These are phyloP conservation scores for Phyllostomus discolor DNA, from an alignment of 2,113 vertebrate genomes.

Conservation along the genomic window DNA sequence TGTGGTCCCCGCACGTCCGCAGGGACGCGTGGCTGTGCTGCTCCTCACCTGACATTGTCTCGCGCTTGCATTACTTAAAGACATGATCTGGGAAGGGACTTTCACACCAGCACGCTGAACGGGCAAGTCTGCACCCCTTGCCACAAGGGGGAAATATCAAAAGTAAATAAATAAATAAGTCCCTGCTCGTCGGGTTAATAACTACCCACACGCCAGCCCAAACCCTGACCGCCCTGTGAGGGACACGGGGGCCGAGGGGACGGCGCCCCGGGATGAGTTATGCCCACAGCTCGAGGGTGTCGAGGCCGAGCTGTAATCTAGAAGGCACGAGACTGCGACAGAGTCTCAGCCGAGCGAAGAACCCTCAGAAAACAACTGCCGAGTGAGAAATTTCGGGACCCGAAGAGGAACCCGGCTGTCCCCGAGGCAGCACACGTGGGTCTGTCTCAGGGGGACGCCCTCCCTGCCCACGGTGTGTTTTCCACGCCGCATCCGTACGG, in stretches of 20 bases:
- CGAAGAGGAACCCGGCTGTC: not conserved
- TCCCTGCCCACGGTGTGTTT: rapidly evolving
- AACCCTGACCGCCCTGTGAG: not conserved
- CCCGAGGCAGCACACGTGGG: not conserved
- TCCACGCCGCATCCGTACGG: not conserved
- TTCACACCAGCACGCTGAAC: not conserved
- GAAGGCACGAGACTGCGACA: not conserved
- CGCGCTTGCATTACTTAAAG: not conserved
- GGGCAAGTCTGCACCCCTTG: not conserved
- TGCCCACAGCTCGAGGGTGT: not conserved
- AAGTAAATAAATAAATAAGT: too few relatives aligned
- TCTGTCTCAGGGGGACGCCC: not conserved
- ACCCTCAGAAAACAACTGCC: not conserved
- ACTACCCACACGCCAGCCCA: rapidly evolving
- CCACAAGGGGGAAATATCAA: not conserved
- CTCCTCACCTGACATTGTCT: not conserved
- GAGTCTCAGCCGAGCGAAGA: not conserved
- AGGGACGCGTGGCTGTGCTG: not conserved
- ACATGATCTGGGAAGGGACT: not conserved
- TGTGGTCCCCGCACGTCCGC: not conserved
- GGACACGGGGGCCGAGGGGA: not conserved
- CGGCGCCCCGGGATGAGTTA: not conserved
- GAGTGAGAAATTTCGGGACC: not conserved
- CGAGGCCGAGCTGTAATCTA: rapidly evolving
- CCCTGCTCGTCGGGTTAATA: not conserved